phyloP scores from a whole-genome alignment of 2,113 vertebrate species.

The Aix galericulata region DNA sequence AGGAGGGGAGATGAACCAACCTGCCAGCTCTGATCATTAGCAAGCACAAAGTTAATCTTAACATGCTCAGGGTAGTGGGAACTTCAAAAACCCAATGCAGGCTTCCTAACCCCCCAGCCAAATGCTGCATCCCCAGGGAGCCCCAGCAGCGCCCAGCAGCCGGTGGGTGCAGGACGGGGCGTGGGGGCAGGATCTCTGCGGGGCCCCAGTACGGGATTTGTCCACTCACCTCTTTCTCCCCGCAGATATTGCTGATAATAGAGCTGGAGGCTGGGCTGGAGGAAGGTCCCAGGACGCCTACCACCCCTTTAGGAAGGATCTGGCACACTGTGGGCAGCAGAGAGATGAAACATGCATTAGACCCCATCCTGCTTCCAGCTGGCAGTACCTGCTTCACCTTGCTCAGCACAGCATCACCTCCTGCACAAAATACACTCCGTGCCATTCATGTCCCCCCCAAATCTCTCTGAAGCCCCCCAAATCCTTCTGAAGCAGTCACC shows the following conservation, averaged over 20 bases:
- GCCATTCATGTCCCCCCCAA: fast-evolving
- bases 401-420: fast-evolving
- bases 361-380: background rate
- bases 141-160: background rate
- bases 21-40: background rate
- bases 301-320: conserved; percentile 97
- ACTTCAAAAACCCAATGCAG: background rate
- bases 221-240: conserved; percentile 96
- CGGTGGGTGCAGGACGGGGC: fast-evolving
- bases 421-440: background rate
- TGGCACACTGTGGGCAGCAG: conserved; percentile 89
- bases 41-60: background rate
- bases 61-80: background rate
- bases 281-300: conserved; percentile 94
- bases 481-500: background rate
- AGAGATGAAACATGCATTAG: background rate
- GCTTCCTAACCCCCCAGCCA: background rate
- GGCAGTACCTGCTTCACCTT: background rate
- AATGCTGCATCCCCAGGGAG: background rate
- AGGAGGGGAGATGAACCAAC: background rate
- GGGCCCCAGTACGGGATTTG: fast-evolving
- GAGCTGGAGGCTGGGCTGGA: conserved; percentile 97
- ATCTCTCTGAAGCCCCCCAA: background rate
- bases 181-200: background rate
- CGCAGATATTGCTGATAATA: conserved; percentile 99